These are phyloP conservation scores for Antrozous pallidus DNA, from an alignment of 2,797 vertebrate genomes.

Conservation along the genomic window DNA sequence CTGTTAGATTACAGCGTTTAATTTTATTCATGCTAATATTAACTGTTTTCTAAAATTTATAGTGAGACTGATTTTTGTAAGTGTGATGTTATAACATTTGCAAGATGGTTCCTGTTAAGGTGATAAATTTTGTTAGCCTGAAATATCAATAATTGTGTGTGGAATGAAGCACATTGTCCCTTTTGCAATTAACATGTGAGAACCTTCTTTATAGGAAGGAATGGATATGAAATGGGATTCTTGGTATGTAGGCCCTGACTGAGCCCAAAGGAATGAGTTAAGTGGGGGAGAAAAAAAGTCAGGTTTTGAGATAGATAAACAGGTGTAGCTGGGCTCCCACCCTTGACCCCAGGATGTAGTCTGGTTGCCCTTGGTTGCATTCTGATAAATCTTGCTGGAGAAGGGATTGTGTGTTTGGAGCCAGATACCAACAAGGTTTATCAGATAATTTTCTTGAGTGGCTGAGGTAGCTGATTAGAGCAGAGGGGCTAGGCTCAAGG, in stretches of 20 bases:
- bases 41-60: background rate
- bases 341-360: background rate
- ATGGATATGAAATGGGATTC: background rate
- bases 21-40: conserved; percentile 7
- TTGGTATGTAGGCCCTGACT: background rate
- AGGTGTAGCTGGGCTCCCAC: background rate
- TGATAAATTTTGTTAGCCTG: background rate
- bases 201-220: background rate
- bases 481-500: background rate
- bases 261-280: background rate
- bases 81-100: background rate
- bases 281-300: background rate
- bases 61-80: background rate
- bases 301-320: background rate
- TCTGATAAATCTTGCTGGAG: background rate
- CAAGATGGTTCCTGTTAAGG: background rate
- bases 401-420: background rate
- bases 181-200: background rate
- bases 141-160: background rate
- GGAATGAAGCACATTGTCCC: background rate
- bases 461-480: background rate
- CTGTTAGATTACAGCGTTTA: conserved; percentile 21
- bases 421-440: background rate
- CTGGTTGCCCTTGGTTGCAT: background rate
- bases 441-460: background rate